These are phyloP conservation scores for Maniola hyperantus DNA, from an alignment of 2,888 invertebrate species.

Conservation along the genomic window DNA sequence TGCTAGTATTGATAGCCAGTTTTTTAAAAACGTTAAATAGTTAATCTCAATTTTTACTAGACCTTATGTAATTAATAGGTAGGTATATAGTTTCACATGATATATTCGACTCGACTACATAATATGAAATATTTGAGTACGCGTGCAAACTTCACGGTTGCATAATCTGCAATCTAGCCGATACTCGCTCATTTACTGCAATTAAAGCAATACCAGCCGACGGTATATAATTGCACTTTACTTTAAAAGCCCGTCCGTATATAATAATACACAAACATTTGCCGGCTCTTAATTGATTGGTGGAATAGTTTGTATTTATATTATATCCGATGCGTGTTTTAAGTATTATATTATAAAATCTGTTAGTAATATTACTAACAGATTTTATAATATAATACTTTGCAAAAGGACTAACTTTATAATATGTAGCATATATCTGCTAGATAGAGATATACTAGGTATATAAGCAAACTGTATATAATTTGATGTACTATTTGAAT, in stretches of 20 bases:
- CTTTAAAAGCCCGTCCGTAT: slow-evolving; percentile 15
- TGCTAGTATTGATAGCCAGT: no score
- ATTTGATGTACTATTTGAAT: no score
- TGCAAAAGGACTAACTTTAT: neutral
- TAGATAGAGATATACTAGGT: no score
- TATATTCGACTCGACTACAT: neutral
- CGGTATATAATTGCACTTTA: slow-evolving; percentile 24
- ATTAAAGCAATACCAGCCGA: slow-evolving; percentile 17
- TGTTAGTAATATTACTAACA: neutral
- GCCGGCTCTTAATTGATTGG: slow-evolving; percentile 13
- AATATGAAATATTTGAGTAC: neutral
- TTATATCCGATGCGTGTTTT: neutral
- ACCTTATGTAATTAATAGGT: no score
- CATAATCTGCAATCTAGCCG: slow-evolving; percentile 13
- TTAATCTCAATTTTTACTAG: no score
- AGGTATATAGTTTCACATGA: neutral
- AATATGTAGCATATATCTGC: no score
- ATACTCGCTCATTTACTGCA: slow-evolving; percentile 14
- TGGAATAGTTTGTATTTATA: neutral
- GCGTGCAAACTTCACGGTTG: slow-evolving; percentile 13
- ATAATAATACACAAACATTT: slow-evolving; percentile 11
- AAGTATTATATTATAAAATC: no score
- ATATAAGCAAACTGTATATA: neutral
- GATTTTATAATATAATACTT: neutral
- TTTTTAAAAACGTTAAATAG: no score